Evolutionary conservation across 2,113 vertebrate species (phyloP).

Genomic region (Vulpes ferrilata): DNA sequence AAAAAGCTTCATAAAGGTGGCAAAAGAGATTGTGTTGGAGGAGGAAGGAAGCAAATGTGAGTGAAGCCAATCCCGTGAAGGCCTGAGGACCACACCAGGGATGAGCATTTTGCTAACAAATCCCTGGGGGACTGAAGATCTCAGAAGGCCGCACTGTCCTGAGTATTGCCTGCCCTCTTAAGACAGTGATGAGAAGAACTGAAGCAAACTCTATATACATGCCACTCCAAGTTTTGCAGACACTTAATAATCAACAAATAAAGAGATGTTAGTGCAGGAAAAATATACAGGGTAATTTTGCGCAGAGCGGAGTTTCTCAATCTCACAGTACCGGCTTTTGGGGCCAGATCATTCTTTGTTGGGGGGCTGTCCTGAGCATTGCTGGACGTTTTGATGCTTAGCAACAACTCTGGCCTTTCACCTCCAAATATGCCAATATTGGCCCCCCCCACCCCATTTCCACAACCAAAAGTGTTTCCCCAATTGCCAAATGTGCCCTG

Average conservation of each 20-base stretch:
- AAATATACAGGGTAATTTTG: not conserved
- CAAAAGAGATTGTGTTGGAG: not conserved
- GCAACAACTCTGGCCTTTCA: not conserved
- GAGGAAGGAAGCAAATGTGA: not conserved
- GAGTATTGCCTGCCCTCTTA: not conserved
- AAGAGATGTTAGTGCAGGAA: not conserved
- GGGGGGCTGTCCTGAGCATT: not conserved
- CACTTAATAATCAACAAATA: not conserved
- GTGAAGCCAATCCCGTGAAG: not conserved
- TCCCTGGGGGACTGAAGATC: not conserved
- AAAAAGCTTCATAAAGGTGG: not conserved
- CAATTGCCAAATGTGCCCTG: not conserved
- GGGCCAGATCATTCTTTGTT: not conserved
- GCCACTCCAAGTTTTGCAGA: not conserved
- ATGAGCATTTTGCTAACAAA: not conserved
- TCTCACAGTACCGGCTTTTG: not conserved
- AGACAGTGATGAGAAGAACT: not conserved
- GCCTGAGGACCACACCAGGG: too few relatives aligned
- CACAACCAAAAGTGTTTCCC: conserved; percentile 4
- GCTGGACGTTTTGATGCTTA: not conserved
- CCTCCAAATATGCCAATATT: not conserved
- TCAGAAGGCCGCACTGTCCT: not conserved
- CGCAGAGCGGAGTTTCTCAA: not conserved
- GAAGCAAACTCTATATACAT: not conserved
- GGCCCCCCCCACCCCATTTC: not conserved